Evolutionary conservation across 2,797 vertebrate species (phyloP).

Genomic region (Margarornis squamiger): DNA sequence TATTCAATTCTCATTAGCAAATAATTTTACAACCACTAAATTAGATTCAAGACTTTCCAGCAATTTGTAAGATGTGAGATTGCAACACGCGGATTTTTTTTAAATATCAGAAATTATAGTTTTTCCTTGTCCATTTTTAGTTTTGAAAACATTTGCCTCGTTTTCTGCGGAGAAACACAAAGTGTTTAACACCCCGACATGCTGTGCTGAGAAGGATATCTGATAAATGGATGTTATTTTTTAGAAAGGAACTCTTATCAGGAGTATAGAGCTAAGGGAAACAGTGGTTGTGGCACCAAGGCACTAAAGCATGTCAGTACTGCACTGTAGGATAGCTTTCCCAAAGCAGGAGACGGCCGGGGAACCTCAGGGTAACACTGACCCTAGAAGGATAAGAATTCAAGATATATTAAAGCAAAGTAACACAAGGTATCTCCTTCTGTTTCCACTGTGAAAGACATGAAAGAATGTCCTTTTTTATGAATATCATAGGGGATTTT

Average conservation of each 20-base stretch:
- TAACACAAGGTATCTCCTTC: background rate
- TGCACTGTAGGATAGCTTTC: background rate
- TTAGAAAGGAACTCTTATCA: background rate
- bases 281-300: background rate
- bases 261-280: background rate
- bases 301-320: background rate
- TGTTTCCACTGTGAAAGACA: background rate
- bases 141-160: background rate
- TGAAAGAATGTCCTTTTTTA: background rate
- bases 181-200: background rate
- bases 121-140: background rate
- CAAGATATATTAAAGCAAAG: background rate
- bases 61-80: background rate
- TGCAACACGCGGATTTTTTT: background rate
- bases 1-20: background rate
- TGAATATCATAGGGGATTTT: rapidly evolving
- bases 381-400: slow-evolving; percentile 34
- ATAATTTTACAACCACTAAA: background rate
- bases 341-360: background rate
- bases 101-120: background rate
- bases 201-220: background rate
- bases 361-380: background rate
- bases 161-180: background rate
- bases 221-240: background rate
- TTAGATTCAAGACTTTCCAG: background rate